Conservation (phyloP, 1,140 invertebrate species). For the Venustaconcha ellipsiformis region DNA sequence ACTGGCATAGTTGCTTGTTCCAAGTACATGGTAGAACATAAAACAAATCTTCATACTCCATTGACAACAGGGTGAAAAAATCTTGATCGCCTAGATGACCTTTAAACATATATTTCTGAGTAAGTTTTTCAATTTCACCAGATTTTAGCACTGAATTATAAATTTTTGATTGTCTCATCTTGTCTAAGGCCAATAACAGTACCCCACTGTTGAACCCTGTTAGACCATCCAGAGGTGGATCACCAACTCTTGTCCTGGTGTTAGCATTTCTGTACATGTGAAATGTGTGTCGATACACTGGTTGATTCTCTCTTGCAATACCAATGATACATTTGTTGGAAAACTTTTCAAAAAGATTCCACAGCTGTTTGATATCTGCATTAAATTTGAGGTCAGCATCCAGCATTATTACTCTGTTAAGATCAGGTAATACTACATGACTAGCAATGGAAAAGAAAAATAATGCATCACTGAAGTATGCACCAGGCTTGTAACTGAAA, state of each 20-base stretch:
- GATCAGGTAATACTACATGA: constrained; percentile 75
- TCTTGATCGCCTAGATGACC: constrained; percentile 91
- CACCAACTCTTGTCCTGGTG: constrained; percentile 75
- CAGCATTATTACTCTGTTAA: constrained; percentile 78
- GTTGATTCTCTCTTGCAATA: constrained; percentile 81
- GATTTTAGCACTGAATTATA: constrained; percentile 75
- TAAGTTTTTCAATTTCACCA: constrained; percentile 74
- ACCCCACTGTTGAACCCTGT: constrained; percentile 88
- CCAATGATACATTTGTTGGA: constrained; percentile 77
- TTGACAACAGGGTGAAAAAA: constrained; percentile 83
- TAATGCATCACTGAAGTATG: constrained; percentile 85
- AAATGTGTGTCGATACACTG: constrained; percentile 85
- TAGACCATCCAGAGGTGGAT: constrained; percentile 74
- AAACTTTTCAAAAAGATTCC: constrained; percentile 79
- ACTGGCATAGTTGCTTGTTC: constrained; percentile 87
- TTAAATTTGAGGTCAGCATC: constrained; percentile 86
- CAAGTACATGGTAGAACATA: constrained; percentile 84
- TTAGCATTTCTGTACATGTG: constrained; percentile 77
- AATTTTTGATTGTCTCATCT: constrained; percentile 75
- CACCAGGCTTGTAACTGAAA: constrained; percentile 82
- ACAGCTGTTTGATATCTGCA: constrained; percentile 78
- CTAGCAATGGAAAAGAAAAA: constrained; percentile 86
- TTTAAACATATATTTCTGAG: constrained; percentile 78
- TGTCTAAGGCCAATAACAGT: constrained; percentile 80
- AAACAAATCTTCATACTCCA: constrained; percentile 82